A percentile compares a stretch with the other conserved stretches of the same genome.
These are phyloP conservation scores for Rhynchonycteris naso DNA, from an alignment of 2,797 vertebrate genomes.

Conservation along the genomic window DNA sequence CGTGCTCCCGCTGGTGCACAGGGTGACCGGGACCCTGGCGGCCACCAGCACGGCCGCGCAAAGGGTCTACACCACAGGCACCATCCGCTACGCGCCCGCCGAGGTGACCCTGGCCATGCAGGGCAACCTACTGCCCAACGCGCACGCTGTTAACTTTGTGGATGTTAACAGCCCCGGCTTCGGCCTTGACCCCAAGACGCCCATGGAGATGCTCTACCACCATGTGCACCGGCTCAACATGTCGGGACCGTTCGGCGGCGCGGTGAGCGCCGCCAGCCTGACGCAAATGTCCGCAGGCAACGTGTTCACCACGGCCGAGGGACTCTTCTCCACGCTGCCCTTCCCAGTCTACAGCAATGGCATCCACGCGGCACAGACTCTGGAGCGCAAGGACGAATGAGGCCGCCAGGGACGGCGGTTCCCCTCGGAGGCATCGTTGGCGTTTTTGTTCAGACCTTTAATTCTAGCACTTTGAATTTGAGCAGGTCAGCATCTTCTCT, in stretches of 20 bases:
- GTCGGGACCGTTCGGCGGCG: constrained; percentile 92
- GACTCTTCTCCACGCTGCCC: constrained; percentile 98
- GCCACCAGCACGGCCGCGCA: constrained; percentile 93
- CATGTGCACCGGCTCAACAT: constrained; percentile 99
- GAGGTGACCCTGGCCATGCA: constrained; percentile 99
- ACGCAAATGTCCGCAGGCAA: constrained; percentile 96
- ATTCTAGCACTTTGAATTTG: constrained; percentile 99
- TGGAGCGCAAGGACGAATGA: constrained; percentile 99
- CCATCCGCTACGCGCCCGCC: constrained; percentile 98
- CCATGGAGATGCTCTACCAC: constrained; percentile 99
- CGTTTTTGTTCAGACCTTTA: constrained; percentile 92
- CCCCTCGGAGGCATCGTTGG: constrained; percentile 91
- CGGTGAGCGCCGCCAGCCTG: constrained; percentile 92
- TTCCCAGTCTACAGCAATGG: constrained; percentile 99
- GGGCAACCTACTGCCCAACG: constrained; percentile 96
- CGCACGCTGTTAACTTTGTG: constrained; percentile 96
- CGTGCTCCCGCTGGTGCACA: constrained; percentile 96
- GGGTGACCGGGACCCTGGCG: constrained; percentile 95
- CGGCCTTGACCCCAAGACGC: constrained; percentile 98
- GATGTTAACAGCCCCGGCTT: constrained; percentile 95
- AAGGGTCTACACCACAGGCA: constrained; percentile 99
- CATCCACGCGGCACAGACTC: constrained; percentile 97
- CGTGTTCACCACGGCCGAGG: constrained; percentile 98
- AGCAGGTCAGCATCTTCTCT: constrained; percentile 95
- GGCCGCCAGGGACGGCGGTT: constrained; percentile 90